Evolutionary conservation across 2,113 vertebrate species (phyloP), one percentile per base, ranked within the genome.

Genomic region (Pituophis catenifer): DNA sequence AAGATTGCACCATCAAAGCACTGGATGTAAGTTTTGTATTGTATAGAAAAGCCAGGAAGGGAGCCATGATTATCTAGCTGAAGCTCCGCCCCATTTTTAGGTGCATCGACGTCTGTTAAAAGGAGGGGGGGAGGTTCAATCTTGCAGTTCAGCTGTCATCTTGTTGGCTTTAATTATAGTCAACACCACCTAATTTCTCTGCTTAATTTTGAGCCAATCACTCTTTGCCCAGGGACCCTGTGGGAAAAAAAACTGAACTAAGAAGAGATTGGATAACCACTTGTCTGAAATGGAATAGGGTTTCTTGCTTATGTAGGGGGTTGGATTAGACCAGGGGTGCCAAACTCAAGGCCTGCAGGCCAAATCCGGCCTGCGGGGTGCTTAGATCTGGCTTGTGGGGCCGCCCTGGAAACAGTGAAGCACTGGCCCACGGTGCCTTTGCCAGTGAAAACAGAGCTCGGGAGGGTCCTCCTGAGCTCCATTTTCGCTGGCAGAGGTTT

Each of bases 11-110:
- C 0, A 98, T 99, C 96, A 96, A 65, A 91, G 98, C 98, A 0
- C 95, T 99, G 96, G 97, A 98, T 89, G 99, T 99, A 96, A 98
- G 98, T 97, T 6, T 33, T 54, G 1, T 3, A 0, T 1, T 55
- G 48, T 24, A 59, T 59, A 89, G 13, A 38, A 50, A 58, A 85
- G n/a, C 24, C 8, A 8, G 11, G 19, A 4, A 1, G 57, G 52
- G 17, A 29, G 23, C 13, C 65, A n/a, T 7, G 29, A 6, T 70
- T 70, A 33, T 33, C 29, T 70, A 81, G 75, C 75, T 44, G 75
- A 44, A 81, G 75, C 75, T 81, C 75, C 3, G 17, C 33, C 33
- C 33, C 75, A 44, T 81, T 81, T 81, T 81, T 81, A 38, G n/a
- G 7, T 38, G n/a, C 2, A 19, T 38, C 2, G 1, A 17, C 1